Conservation (phyloP, 1,140 invertebrate species). For the Tetragnatha versicolor region DNA sequence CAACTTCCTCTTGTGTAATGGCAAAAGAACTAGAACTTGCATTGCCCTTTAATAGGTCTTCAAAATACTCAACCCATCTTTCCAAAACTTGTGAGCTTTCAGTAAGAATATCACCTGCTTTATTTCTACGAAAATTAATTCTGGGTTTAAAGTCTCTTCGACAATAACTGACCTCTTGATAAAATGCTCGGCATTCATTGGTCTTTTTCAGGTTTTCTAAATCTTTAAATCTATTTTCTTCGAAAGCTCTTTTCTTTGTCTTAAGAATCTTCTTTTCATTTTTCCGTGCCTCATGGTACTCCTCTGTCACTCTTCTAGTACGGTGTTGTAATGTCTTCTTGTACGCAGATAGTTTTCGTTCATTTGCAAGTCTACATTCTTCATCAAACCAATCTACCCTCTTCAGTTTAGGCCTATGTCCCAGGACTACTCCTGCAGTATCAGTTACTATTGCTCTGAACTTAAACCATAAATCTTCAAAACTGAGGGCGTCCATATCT, state of each 20-base stretch:
- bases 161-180: background rate
- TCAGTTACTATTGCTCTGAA: background rate
- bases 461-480: background rate
- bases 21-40: background rate
- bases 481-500: background rate
- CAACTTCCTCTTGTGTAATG: background rate
- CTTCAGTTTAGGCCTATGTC: background rate
- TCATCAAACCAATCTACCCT: background rate
- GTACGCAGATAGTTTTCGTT: background rate
- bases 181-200: background rate
- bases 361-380: background rate
- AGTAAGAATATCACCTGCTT: too few relatives aligned
- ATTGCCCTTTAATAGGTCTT: background rate
- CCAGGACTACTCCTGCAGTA: background rate
- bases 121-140: background rate
- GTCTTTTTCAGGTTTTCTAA: background rate
- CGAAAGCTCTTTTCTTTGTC: background rate
- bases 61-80: background rate
- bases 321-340: background rate
- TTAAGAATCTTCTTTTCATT: background rate
- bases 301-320: background rate
- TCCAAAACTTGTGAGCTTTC: background rate
- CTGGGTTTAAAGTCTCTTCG: background rate
- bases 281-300: background rate
- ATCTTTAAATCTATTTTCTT: background rate